Evolutionary conservation across 2,797 vertebrate genomes (phyloP).

Genomic region (Eulemur mongoz): DNA sequence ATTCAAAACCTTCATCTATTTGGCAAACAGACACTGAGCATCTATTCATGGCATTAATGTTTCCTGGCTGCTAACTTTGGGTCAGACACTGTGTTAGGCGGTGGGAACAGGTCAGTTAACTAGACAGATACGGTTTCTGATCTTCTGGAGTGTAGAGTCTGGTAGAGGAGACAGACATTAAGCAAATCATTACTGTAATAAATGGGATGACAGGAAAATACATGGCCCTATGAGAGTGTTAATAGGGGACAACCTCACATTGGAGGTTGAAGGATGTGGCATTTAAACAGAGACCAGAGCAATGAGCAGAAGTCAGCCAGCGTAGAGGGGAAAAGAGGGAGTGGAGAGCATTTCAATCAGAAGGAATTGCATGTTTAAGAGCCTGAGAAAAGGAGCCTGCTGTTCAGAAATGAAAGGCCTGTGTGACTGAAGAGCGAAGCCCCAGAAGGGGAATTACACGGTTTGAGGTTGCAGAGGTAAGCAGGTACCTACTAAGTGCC

Average conservation of each 20-base stretch:
- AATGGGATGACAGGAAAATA: slow-evolving; percentile 57
- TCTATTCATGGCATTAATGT: background rate
- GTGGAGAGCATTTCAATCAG: slow-evolving; percentile 49
- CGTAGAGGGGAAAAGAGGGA: background rate
- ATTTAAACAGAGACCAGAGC: slow-evolving; percentile 51
- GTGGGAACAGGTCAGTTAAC: background rate
- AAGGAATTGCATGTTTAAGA: background rate
- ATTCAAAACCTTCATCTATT: background rate
- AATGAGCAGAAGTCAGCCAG: slow-evolving; percentile 33
- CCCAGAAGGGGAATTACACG: background rate
- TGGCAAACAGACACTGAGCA: background rate
- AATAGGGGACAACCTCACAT: slow-evolving; percentile 46
- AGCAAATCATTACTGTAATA: slow-evolving; percentile 55
- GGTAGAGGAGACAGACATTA: slow-evolving; percentile 58
- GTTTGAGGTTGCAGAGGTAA: background rate
- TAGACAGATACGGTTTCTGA: background rate
- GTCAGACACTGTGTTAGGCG: background rate
- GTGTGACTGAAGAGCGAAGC: background rate
- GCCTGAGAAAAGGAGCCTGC: background rate
- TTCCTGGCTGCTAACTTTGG: background rate
- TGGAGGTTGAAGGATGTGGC: slow-evolving; percentile 40
- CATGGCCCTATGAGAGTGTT: slow-evolving; percentile 12
- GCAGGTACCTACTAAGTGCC: background rate
- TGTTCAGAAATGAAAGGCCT: background rate
- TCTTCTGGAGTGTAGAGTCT: background rate